Conservation (phyloP, 2,113 vertebrate genomes). For the Coregonus clupeaformis region DNA sequence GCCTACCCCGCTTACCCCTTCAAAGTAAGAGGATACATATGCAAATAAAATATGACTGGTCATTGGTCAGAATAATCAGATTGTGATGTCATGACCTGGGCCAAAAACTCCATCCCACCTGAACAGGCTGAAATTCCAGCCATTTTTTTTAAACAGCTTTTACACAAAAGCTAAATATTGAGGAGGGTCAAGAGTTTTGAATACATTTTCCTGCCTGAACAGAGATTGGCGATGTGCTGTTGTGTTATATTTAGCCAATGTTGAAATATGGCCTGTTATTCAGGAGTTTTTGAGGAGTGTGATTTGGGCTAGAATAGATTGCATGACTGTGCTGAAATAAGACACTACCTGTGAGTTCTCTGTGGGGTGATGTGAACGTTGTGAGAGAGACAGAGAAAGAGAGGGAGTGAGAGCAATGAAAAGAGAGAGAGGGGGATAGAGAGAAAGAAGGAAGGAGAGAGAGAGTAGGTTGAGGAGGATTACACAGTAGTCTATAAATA, state of each 20-base stretch:
- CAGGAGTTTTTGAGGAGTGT: constrained; percentile 6
- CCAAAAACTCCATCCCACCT: too few species aligned
- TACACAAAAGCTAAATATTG: too few species aligned
- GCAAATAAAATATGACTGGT: too few species aligned
- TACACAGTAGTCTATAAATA: constrained; percentile 60
- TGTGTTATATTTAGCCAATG: background rate
- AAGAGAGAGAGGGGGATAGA: constrained; percentile 17
- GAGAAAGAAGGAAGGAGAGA: constrained; percentile 21
- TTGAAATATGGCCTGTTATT: background rate
- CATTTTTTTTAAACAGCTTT: too few species aligned
- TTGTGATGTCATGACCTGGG: too few species aligned
- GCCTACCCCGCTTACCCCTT: too few species aligned
- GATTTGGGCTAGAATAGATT: constrained; percentile 13
- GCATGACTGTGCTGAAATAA: constrained; percentile 42
- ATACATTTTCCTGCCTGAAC: background rate
- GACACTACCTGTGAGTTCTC: constrained; percentile 30
- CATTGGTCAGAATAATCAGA: too few species aligned
- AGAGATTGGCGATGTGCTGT: background rate
- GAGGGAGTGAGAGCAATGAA: constrained; percentile 7
- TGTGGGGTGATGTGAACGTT: constrained; percentile 20
- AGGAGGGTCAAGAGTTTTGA: too few species aligned
- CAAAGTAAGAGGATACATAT: too few species aligned
- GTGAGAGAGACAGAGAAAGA: background rate
- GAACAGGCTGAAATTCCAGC: too few species aligned
- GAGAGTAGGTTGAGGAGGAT: constrained; percentile 33